Conservation (phyloP, 2,888 invertebrate species). For the Parnassius orleans region DNA sequence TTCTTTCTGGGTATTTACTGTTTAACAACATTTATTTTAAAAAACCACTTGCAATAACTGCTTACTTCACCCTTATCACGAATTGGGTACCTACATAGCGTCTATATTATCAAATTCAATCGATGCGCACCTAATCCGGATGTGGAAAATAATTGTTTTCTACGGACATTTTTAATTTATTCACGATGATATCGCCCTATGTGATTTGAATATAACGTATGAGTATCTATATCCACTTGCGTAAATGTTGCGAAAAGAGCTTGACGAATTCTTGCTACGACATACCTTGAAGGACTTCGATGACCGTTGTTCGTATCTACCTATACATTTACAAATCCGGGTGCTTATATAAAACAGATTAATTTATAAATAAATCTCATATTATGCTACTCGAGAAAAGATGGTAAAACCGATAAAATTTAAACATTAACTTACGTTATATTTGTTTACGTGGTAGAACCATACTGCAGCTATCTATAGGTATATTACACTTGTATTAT, state of each 20-base stretch:
- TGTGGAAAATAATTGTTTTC: conserved; percentile 28
- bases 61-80: no score
- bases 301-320: conserved; percentile 9
- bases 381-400: no score
- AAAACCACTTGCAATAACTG: no score
- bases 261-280: conserved; percentile 17
- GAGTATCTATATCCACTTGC: conserved; percentile 12
- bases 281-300: conserved; percentile 2
- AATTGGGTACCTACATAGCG: not conserved
- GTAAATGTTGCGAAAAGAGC: conserved; percentile 30
- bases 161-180: conserved; percentile 35
- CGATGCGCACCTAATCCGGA: conserved; percentile 13
- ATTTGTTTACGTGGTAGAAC: no score
- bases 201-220: conserved; percentile 30
- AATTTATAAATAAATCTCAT: no score
- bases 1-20: no score
- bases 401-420: no score
- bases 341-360: no score
- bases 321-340: not conserved
- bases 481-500: no score
- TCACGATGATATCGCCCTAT: conserved; percentile 28
- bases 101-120: conserved; percentile 21
- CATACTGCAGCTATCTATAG: no score
- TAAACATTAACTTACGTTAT: no score
- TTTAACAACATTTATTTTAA: no score